Percentiles rank a stretch among this genome's conserved stretches.
Evolutionary conservation across 2,888 invertebrate species (phyloP).

Genomic region (Amblyjoppa proteus): DNA sequence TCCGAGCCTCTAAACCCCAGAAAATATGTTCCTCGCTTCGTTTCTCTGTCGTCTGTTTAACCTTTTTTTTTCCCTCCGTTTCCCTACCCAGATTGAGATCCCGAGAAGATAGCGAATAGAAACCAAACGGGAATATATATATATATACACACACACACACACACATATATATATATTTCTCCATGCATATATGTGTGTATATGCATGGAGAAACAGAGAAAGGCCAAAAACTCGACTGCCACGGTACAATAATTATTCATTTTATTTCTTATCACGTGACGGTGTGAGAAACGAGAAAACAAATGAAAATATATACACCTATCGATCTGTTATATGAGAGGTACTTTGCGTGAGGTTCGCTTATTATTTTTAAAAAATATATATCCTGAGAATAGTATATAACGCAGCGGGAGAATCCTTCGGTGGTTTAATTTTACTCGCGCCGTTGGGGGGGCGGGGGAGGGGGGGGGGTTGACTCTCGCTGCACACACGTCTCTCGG

Average conservation of each 20-base stretch:
- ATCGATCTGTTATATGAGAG: background rate
- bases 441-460: constrained; percentile 77
- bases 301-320: background rate
- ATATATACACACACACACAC: background rate
- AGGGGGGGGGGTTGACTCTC: constrained; percentile 48
- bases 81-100: constrained; percentile 51
- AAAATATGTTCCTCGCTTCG: constrained; percentile 76
- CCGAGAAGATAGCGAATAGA: constrained; percentile 47
- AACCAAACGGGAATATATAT: constrained; percentile 1
- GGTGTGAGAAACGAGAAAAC: constrained; percentile 37
- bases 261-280: constrained; percentile 71
- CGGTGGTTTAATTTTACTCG: constrained; percentile 75
- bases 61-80: constrained; percentile 41
- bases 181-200: background rate
- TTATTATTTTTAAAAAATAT: constrained; percentile 32
- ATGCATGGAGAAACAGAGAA: constrained; percentile 45
- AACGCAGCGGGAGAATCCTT: constrained; percentile 65
- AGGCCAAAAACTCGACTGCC: constrained; percentile 48
- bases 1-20: constrained; percentile 78
- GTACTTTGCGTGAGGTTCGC: constrained; percentile 39
- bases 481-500: constrained; percentile 46
- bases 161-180: background rate
- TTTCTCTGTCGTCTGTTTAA: constrained; percentile 70
- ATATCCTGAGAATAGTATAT: constrained; percentile 36
- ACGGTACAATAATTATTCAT: constrained; percentile 27